Conservation (phyloP, 2,888 invertebrate species). For the Ptychoptera contaminata region DNA sequence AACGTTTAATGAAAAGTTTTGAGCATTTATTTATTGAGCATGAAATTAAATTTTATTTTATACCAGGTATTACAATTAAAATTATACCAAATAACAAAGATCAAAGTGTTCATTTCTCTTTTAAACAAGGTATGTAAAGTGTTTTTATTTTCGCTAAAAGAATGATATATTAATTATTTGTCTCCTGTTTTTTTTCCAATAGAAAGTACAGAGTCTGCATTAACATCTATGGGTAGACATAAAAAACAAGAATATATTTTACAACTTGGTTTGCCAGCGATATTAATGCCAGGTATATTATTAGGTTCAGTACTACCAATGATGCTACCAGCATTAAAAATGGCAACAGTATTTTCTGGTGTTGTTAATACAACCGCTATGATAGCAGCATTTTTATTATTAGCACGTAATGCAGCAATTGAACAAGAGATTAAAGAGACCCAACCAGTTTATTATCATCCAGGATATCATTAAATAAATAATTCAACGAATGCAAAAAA, state of each 20-base stretch:
- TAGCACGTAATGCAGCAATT: constrained; percentile 21
- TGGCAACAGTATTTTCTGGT: constrained; percentile 43
- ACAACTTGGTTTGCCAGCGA: constrained; percentile 35
- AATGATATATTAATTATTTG: not conserved
- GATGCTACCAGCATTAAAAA: constrained; percentile 47
- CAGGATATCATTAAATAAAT: not conserved
- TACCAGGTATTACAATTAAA: constrained; percentile 36
- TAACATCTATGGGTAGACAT: constrained; percentile 10
- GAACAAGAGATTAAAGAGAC: constrained; percentile 2
- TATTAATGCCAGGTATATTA: constrained; percentile 44
- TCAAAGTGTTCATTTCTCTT: constrained; percentile 33
- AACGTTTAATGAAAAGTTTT: constrained; percentile 34
- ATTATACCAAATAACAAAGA: constrained; percentile 35
- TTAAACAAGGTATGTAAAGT: constrained; percentile 32
- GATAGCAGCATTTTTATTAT: constrained; percentile 35
- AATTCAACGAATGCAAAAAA: not conserved
- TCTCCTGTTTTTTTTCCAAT: not conserved
- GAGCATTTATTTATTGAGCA: constrained; percentile 35
- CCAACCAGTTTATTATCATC: constrained; percentile 1
- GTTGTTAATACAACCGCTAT: constrained; percentile 53
- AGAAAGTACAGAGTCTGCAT: constrained; percentile 1
- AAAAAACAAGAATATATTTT: constrained; percentile 18
- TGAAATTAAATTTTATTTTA: constrained; percentile 33
- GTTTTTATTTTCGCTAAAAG: not conserved
- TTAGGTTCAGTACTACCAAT: constrained; percentile 53